Percentiles rank a stretch among this genome's conserved stretches.
phyloP scores from a whole-genome alignment of 2,888 invertebrate species.

The Mesochorus sp. region DNA sequence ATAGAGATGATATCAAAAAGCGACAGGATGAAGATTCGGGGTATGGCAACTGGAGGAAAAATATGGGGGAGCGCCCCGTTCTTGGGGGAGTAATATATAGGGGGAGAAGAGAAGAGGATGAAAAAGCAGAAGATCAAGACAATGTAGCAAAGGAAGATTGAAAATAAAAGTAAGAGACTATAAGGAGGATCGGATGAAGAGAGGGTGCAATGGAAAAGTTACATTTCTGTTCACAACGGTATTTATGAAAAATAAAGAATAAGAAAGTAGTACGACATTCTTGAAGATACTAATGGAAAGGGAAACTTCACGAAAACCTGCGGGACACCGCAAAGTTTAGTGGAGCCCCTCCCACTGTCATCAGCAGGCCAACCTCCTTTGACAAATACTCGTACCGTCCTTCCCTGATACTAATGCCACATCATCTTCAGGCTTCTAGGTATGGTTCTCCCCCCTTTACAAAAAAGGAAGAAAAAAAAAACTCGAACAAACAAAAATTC shows the following conservation, averaged over 20 bases:
- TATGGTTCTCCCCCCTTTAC: background rate
- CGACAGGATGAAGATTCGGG: background rate
- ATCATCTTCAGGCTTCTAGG: slow-evolving; percentile 56
- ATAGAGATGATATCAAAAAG: slow-evolving; percentile 6
- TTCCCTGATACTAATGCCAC: slow-evolving; percentile 67
- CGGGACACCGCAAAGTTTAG: slow-evolving; percentile 27
- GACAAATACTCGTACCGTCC: slow-evolving; percentile 71
- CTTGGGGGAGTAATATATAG: slow-evolving; percentile 20
- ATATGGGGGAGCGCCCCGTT: slow-evolving; percentile 9
- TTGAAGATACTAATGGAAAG: background rate
- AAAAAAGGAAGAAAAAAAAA: slow-evolving; percentile 1
- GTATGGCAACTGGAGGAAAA: slow-evolving; percentile 14
- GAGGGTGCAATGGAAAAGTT: slow-evolving; percentile 9
- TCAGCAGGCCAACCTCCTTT: slow-evolving; percentile 69
- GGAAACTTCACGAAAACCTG: slow-evolving; percentile 54
- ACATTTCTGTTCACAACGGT: slow-evolving; percentile 8
- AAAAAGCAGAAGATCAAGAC: background rate
- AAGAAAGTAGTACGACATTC: slow-evolving; percentile 8
- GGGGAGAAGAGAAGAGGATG: background rate
- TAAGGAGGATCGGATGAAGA: background rate
- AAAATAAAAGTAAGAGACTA: background rate
- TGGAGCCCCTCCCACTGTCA: slow-evolving; percentile 69
- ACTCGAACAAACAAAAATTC: background rate
- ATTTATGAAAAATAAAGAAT: background rate
- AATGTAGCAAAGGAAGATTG: background rate